Percentiles rank a stretch among this genome's conserved stretches.
Evolutionary conservation across 2,113 vertebrate genomes (phyloP).

Genomic region (Ptilonorhynchus violaceus): DNA sequence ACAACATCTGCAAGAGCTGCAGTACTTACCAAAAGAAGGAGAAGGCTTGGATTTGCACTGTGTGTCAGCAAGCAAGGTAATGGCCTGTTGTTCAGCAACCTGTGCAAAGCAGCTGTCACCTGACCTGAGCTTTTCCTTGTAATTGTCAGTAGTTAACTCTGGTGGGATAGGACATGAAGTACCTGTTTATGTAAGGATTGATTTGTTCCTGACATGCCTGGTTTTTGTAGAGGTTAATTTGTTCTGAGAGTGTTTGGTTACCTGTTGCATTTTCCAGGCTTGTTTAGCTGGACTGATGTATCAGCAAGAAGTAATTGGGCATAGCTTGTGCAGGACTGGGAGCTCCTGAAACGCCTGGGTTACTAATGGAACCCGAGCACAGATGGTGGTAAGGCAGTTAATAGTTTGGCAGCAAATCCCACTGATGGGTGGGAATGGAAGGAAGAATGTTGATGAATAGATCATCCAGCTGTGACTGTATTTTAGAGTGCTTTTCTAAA

Average conservation of each 20-base stretch:
- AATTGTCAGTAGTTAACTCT: not conserved
- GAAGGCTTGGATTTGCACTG: conserved; percentile 86
- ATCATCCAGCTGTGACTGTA: not conserved
- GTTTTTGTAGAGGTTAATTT: not conserved
- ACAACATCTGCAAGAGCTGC: conserved; percentile 94
- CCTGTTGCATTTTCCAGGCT: not conserved
- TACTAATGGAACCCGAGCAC: not conserved
- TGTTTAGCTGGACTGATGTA: not conserved
- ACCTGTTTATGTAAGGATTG: not conserved
- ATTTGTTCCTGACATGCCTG: not conserved
- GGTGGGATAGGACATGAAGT: not conserved
- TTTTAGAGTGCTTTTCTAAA: not conserved
- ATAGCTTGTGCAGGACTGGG: not conserved
- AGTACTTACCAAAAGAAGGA: conserved; percentile 87
- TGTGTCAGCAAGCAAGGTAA: conserved; percentile 94
- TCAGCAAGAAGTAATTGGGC: not conserved
- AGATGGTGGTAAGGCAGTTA: not conserved
- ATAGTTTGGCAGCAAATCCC: not conserved
- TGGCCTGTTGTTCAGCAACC: not conserved
- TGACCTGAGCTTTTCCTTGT: not conserved
- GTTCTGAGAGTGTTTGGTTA: not conserved
- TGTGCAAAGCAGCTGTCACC: not conserved
- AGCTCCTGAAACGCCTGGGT: not conserved
- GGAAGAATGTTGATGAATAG: not conserved
- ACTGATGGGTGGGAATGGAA: not conserved